Evolutionary conservation across 30 jellyfish, hydroid and myxozoan genomes (phyloP).

Genomic region (Turritopsis dohrnii): DNA sequence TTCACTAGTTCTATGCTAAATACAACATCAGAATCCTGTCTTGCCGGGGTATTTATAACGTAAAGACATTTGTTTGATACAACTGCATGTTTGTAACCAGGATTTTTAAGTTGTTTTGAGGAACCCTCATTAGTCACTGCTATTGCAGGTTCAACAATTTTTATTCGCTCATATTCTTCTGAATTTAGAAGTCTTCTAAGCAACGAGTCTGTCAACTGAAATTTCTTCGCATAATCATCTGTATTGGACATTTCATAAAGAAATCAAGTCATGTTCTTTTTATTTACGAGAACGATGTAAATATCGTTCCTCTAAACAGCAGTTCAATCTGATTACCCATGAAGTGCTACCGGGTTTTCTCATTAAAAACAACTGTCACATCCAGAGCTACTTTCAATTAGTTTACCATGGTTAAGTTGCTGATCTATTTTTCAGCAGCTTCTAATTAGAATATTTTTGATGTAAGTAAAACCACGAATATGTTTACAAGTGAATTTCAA

Average conservation of each 20-base stretch:
- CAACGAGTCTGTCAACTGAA: constrained; percentile 38
- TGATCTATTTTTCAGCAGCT: neutral
- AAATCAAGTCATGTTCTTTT: neutral
- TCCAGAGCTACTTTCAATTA: neutral
- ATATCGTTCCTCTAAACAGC: neutral
- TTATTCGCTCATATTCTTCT: constrained; percentile 28
- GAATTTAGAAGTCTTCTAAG: constrained; percentile 3
- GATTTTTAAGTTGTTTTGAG: constrained; percentile 17
- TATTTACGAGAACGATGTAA: neutral
- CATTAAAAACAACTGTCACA: neutral
- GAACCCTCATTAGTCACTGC: constrained; percentile 13
- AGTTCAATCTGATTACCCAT: neutral
- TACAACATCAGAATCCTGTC: constrained; percentile 22
- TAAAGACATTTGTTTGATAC: constrained; percentile 18
- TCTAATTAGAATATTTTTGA: neutral
- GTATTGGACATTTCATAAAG: constrained; percentile 6
- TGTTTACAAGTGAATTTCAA: neutral
- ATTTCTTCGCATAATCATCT: constrained; percentile 25
- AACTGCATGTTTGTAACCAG: constrained; percentile 35
- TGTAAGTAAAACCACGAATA: neutral
- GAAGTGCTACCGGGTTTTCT: neutral
- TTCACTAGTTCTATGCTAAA: neutral
- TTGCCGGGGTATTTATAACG: constrained; percentile 28
- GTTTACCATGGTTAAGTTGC: neutral
- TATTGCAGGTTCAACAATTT: constrained; percentile 26